Percentiles rank a stretch among this genome's conserved stretches.
Conservation (phyloP, 2,797 vertebrate species). For the Coregonus sp. region DNA sequence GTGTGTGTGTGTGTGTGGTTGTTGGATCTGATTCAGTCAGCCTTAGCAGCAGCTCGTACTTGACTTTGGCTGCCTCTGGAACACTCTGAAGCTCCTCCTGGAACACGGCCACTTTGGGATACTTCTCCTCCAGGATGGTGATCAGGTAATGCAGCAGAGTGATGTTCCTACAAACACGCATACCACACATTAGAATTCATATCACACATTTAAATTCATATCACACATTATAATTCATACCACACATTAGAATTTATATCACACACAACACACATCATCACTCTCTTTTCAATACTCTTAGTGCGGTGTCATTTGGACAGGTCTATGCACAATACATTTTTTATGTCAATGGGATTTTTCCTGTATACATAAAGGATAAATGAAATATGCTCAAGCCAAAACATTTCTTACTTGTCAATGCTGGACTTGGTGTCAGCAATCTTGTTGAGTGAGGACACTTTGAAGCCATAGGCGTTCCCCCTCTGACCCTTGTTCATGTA, state of each 20-base stretch:
- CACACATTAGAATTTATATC: too few species aligned
- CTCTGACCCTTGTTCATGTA: constrained; percentile 99
- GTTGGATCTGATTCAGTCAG: not conserved
- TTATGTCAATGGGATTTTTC: not conserved
- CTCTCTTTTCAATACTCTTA: not conserved
- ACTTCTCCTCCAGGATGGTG: constrained; percentile 96
- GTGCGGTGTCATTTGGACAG: not conserved
- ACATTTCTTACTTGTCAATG: constrained; percentile 92
- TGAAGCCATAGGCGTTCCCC: constrained; percentile 96
- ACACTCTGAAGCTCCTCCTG: constrained; percentile 88
- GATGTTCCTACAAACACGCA: constrained; percentile 81
- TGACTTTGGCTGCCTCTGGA: constrained; percentile 94
- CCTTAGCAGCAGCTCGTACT: constrained; percentile 70
- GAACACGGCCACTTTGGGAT: constrained; percentile 89
- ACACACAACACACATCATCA: not conserved
- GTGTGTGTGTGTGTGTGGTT: too few species aligned
- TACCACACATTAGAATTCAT: too few species aligned
- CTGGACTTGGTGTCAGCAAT: constrained; percentile 98
- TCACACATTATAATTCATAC: too few species aligned
- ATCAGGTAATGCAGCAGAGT: constrained; percentile 98
- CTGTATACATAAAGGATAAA: not conserved
- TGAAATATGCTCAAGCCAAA: not conserved
- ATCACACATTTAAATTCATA: too few species aligned
- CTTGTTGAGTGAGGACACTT: constrained; percentile 97
- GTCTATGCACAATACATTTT: not conserved